A percentile compares a stretch with the other conserved stretches of the same genome.
Evolutionary conservation across 2,888 invertebrate species (phyloP).

Genomic region (Eretmocerus hayati): DNA sequence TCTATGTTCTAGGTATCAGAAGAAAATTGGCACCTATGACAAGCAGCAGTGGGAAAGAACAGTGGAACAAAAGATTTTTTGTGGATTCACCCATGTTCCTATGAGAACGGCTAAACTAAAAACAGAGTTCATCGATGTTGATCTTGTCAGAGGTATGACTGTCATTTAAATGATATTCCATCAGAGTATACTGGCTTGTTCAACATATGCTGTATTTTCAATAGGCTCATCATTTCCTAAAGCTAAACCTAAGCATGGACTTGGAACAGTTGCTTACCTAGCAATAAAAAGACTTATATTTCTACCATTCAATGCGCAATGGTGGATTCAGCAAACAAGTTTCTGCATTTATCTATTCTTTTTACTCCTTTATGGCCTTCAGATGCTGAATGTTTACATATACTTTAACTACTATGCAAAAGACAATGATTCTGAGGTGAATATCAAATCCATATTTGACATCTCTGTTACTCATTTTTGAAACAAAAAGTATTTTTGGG

Average conservation of each 20-base stretch:
- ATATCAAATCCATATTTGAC: too few species aligned
- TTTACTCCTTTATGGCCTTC: constrained; percentile 69
- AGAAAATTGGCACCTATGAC: constrained; percentile 94
- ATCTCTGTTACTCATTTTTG: too few species aligned
- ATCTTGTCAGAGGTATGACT: constrained; percentile 80
- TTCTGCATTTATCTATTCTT: constrained; percentile 66
- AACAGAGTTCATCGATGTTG: constrained; percentile 91
- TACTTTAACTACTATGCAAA: constrained; percentile 46
- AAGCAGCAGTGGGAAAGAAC: constrained; percentile 97
- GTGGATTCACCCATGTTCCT: constrained; percentile 75
- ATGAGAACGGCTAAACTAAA: constrained; percentile 74
- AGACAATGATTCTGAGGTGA: constrained; percentile 52
- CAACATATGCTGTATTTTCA: constrained; percentile 1
- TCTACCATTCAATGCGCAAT: constrained; percentile 75
- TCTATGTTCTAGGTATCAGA: constrained; percentile 69
- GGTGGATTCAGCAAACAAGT: constrained; percentile 90
- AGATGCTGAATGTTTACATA: constrained; percentile 57
- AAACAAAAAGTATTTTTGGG: too few species aligned
- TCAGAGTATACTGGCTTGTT: not conserved
- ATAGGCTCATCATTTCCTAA: constrained; percentile 91
- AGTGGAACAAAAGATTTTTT: constrained; percentile 83
- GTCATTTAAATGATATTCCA: not conserved
- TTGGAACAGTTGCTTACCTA: constrained; percentile 75
- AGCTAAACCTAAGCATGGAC: constrained; percentile 88
- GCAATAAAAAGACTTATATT: constrained; percentile 76